phyloP scores from a whole-genome alignment of 1,140 invertebrate genomes.

The Rhyacophila brunnea region DNA sequence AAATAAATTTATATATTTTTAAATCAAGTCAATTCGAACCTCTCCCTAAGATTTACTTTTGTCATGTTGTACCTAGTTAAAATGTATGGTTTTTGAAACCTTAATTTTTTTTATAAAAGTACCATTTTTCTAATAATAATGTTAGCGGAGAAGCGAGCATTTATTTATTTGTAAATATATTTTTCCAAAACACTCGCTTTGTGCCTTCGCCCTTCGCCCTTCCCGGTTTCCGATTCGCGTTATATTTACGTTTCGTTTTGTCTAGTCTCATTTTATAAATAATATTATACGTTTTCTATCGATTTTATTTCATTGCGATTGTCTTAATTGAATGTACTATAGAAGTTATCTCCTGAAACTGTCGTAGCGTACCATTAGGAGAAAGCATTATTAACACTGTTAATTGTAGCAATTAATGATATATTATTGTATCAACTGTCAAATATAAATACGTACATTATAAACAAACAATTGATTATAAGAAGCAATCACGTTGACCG shows the following conservation, averaged over 20 bases:
- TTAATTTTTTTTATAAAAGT: too few species aligned
- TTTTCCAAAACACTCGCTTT: constrained; percentile 11
- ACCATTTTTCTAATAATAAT: too few species aligned
- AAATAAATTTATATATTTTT: neutral
- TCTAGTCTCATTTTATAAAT: constrained; percentile 8
- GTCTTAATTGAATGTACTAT: constrained; percentile 3
- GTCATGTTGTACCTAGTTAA: too few species aligned
- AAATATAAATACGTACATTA: constrained; percentile 20
- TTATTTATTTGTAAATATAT: constrained; percentile 1
- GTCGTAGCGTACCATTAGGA: constrained; percentile 1
- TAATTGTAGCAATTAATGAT: constrained; percentile 20
- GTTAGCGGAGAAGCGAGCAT: too few species aligned
- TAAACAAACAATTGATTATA: constrained; percentile 12
- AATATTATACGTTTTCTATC: neutral
- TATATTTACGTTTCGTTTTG: constrained; percentile 1
- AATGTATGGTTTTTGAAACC: too few species aligned
- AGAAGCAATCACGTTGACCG: constrained; percentile 31
- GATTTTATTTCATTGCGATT: neutral
- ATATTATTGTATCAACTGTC: constrained; percentile 12
- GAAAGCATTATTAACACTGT: constrained; percentile 12
- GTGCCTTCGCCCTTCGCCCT: constrained; percentile 11
- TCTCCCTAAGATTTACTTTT: neutral
- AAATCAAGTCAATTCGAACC: neutral
- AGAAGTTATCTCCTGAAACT: constrained; percentile 11
- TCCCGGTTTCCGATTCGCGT: neutral